A percentile compares a stretch with the other conserved stretches of the same genome.
Conservation (phyloP, 2,888 invertebrate genomes). For the Conus canariensis region DNA sequence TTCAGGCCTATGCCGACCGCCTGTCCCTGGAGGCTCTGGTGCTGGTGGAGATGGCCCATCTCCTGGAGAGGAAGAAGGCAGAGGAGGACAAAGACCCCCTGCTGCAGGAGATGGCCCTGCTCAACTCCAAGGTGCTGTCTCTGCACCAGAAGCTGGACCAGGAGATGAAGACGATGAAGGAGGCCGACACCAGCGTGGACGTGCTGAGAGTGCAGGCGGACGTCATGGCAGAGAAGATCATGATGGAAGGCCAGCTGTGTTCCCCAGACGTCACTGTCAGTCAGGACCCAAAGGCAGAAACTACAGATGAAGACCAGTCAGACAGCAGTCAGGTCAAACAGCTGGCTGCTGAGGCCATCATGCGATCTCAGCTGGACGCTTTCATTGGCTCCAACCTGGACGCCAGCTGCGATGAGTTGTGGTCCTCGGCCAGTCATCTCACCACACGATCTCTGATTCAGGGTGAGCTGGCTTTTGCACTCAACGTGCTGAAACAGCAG, state of each 20-base stretch:
- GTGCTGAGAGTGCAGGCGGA: conserved; percentile 86
- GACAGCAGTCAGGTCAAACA: conserved; percentile 60
- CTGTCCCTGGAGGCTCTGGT: conserved; percentile 71
- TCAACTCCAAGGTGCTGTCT: conserved; percentile 56
- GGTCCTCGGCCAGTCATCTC: conserved; percentile 65
- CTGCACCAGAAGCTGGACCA: conserved; percentile 58
- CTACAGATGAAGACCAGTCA: conserved; percentile 58
- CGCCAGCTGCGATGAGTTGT: conserved; percentile 60
- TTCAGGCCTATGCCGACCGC: conserved; percentile 68
- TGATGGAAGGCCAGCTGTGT: conserved; percentile 74
- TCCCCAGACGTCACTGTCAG: conserved; percentile 47
- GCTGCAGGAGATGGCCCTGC: conserved; percentile 65
- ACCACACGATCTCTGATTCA: conserved; percentile 68
- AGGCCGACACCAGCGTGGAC: conserved; percentile 57
- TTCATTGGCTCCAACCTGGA: conserved; percentile 61
- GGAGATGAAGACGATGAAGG: conserved; percentile 61
- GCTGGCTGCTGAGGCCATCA: conserved; percentile 69
- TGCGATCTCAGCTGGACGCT: conserved; percentile 69
- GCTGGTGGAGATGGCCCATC: conserved; percentile 68
- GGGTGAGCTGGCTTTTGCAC: conserved; percentile 73
- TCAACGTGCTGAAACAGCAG: conserved; percentile 83
- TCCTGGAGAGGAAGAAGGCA: conserved; percentile 65
- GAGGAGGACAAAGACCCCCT: conserved; percentile 60
- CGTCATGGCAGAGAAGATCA: conserved; percentile 85
- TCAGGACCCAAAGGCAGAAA: conserved; percentile 46